These are phyloP conservation scores for Lypha dubia DNA, from an alignment of 2,888 invertebrate species.

Conservation along the genomic window DNA sequence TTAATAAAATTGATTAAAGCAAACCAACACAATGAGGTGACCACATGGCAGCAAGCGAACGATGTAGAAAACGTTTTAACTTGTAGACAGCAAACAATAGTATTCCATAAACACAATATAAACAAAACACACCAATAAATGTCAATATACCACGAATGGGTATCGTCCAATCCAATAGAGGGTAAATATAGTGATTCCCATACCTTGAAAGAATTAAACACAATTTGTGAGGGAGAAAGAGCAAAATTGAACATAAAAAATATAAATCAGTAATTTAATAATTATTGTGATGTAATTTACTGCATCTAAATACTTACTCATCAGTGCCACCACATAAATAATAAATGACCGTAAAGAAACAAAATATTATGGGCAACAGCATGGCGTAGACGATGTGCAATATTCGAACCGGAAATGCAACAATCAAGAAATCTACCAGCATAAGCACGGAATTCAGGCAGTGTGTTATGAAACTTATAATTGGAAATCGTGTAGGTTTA, in stretches of 20 bases:
- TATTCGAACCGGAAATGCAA: constrained; percentile 88
- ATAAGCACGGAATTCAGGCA: constrained; percentile 89
- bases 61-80: constrained; percentile 78
- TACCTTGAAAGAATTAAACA: constrained; percentile 77
- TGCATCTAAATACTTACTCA: constrained; percentile 81
- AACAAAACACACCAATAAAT: constrained; percentile 79
- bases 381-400: constrained; percentile 87
- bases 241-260: not conserved
- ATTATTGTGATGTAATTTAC: constrained; percentile 41
- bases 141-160: constrained; percentile 84
- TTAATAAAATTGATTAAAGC: constrained; percentile 68
- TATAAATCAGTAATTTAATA: constrained; percentile 41
- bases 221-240: constrained; percentile 5
- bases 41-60: constrained; percentile 77
- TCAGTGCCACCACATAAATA: constrained; percentile 86
- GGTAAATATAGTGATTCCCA: constrained; percentile 88
- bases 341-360: constrained; percentile 86
- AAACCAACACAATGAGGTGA: constrained; percentile 78
- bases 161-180: constrained; percentile 89
- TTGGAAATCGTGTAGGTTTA: constrained; percentile 86
- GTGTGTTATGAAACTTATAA: constrained; percentile 89
- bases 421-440: constrained; percentile 88
- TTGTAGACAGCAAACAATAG: constrained; percentile 79
- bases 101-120: constrained; percentile 78
- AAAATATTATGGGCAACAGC: constrained; percentile 85